Percentiles rank a stretch among this genome's conserved stretches.
Conservation (phyloP, 2,888 invertebrate genomes). For the Lottia scabra region DNA sequence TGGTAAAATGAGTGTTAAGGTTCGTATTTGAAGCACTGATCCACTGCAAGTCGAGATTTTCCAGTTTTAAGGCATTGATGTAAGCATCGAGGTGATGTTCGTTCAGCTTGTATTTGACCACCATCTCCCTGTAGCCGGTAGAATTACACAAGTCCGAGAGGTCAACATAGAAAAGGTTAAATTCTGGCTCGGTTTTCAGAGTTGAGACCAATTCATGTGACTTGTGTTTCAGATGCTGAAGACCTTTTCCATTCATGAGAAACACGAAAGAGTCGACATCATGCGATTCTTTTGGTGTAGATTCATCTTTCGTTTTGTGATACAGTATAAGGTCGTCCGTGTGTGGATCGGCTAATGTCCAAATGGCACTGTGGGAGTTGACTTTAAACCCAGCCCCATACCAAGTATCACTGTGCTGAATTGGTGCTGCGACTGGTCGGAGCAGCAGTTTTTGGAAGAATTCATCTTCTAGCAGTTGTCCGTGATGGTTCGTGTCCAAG, state of each 20-base stretch:
- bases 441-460: slow-evolving; percentile 39
- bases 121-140: slow-evolving; percentile 31
- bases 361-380: slow-evolving; percentile 48
- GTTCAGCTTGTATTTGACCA: slow-evolving; percentile 49
- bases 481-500: slow-evolving; percentile 40
- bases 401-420: slow-evolving; percentile 42
- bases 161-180: slow-evolving; percentile 45
- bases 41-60: slow-evolving; percentile 54
- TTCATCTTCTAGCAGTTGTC: slow-evolving; percentile 42
- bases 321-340: slow-evolving; percentile 53
- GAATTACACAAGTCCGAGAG: slow-evolving; percentile 48
- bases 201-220: slow-evolving; percentile 29
- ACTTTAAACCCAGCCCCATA: slow-evolving; percentile 49
- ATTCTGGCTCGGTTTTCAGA: slow-evolving; percentile 19
- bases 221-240: slow-evolving; percentile 44
- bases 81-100: slow-evolving; percentile 60
- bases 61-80: slow-evolving; percentile 47
- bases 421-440: slow-evolving; percentile 26
- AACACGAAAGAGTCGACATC: slow-evolving; percentile 46
- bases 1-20: slow-evolving; percentile 46
- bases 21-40: slow-evolving; percentile 50
- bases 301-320: slow-evolving; percentile 38
- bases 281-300: neutral
- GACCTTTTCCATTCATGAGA: slow-evolving; percentile 46
- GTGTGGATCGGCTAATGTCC: slow-evolving; percentile 53